Percentiles rank a stretch among this genome's conserved stretches.
phyloP scores from a whole-genome alignment of 2,797 vertebrate genomes.

The Sandelia bainsii region DNA sequence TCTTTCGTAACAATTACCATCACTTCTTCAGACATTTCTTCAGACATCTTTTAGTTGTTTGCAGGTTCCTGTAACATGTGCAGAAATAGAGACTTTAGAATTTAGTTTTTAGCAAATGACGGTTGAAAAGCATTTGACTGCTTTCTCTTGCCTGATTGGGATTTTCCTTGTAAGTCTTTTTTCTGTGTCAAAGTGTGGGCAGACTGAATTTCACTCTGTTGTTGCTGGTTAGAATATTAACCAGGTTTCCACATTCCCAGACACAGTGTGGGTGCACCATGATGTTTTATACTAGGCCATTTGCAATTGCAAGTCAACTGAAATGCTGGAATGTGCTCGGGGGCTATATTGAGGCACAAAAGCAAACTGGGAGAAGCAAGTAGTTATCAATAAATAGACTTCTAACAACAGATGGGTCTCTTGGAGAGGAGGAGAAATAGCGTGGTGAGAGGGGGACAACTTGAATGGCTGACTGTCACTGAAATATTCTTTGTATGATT shows the following conservation, averaged over 20 bases:
- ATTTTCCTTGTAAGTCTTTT: slow-evolving; percentile 44
- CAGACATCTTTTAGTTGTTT: neutral
- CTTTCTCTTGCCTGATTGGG: slow-evolving; percentile 33
- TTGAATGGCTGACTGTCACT: slow-evolving; percentile 25
- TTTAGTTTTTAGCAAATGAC: slow-evolving; percentile 46
- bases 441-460: slow-evolving; percentile 20
- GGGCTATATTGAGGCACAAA: slow-evolving; percentile 64
- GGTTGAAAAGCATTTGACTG: slow-evolving; percentile 16
- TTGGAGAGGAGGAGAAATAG: slow-evolving; percentile 47
- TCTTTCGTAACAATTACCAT: slow-evolving; percentile 20
- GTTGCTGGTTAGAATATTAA: slow-evolving; percentile 53
- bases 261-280: slow-evolving; percentile 23
- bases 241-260: slow-evolving; percentile 32
- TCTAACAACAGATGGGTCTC: slow-evolving; percentile 73
- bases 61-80: slow-evolving; percentile 8
- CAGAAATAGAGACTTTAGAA: neutral
- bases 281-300: slow-evolving; percentile 34
- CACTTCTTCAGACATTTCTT: neutral
- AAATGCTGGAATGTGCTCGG: slow-evolving; percentile 47
- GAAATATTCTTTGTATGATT: neutral
- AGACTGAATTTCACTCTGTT: slow-evolving; percentile 43
- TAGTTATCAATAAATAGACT: slow-evolving; percentile 73
- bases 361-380: slow-evolving; percentile 61
- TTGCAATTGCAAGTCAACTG: slow-evolving; percentile 44
- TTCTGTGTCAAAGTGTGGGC: slow-evolving; percentile 23